Base-by-base conservation (phyloP, 2,888 invertebrate species). In the Catocala sponsa region DNA sequence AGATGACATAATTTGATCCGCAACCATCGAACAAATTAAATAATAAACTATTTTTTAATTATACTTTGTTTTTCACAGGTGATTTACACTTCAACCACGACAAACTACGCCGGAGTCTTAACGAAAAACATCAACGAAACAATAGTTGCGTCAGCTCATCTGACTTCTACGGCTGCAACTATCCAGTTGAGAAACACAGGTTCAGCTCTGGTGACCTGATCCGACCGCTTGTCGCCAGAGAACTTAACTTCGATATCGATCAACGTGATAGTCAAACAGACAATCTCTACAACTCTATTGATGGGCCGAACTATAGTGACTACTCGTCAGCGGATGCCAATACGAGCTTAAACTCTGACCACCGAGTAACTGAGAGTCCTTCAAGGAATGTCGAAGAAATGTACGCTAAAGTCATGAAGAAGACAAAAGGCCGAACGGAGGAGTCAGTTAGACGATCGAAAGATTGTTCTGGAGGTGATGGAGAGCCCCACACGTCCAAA, bases 391-490 rank as follows among this genome's bases (percentile, higher is more conserved):
- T 98, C n/a, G 98, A 98, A 78, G 98, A 98, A 79, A 97, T 98
- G 96, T 98, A 98, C 86, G 98, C 98, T 1, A 98, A 98, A 93
- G 98, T 98, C 15, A 95, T 96, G 82, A 97, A 97, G 84, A 96
- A 96, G 85, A 92, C 95, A 65, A 96, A 96, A 90, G 92, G 75
- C 47, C 88, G 85, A 81, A 84, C 80, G 0, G 83, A 95, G 76
- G 85, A 94, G 68, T 57, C 83, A 10, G 68, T 78, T 9, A 72
- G 90, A 61, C 86, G 86, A 33, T 85, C 89, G 2, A 90, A 91
- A 71, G 90, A 91, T 4, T 79, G 83, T 12, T 72, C 85, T 1
- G 79, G 79, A 42, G 68, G 70, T 35, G 85, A 86, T 9, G 65
- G 66, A 0, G 88, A 88, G 11, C 65, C 79, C 4, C 80, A 73